phyloP scores from a whole-genome alignment of 2,113 vertebrate genomes.

The Cygnus atratus region DNA sequence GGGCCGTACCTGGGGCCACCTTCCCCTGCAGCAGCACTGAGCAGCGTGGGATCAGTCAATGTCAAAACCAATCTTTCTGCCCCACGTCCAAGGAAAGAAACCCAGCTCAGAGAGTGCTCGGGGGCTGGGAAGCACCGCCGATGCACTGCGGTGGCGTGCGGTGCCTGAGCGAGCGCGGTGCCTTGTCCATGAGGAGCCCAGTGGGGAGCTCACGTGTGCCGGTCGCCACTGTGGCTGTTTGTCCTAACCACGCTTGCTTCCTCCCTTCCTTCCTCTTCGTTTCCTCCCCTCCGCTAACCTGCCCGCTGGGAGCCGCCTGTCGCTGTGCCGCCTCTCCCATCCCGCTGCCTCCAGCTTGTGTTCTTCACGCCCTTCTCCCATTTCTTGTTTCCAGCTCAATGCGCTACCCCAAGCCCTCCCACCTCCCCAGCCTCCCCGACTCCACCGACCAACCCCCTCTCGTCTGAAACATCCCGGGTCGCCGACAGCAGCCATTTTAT shows the following conservation, averaged over 20 bases:
- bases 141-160: not conserved
- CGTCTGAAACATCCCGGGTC: constrained; percentile 80
- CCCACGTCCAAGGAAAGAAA: not conserved
- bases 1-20: not conserved
- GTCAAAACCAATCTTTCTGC: not conserved
- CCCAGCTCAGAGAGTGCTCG: not conserved
- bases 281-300: not conserved
- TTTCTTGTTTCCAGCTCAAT: constrained; percentile 88
- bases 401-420: constrained; percentile 84
- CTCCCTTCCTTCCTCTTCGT: not conserved
- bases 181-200: constrained; percentile 40
- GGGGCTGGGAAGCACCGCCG: not conserved
- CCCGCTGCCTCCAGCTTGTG: not conserved
- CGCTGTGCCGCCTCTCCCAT: not conserved
- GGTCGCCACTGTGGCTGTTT: not conserved
- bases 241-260: not conserved
- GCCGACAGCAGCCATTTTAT: constrained; percentile 87
- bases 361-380: constrained; percentile 72
- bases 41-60: not conserved
- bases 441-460: constrained; percentile 83
- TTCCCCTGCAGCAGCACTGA: accelerated
- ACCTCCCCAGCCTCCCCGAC: constrained; percentile 87
- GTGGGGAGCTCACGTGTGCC: constrained; percentile 14
- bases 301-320: not conserved
- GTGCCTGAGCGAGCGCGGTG: accelerated